Evolutionary conservation across 2,888 invertebrate species (phyloP), one percentile per base, ranked within the genome.

Genomic region (Osedax frankpressi): DNA sequence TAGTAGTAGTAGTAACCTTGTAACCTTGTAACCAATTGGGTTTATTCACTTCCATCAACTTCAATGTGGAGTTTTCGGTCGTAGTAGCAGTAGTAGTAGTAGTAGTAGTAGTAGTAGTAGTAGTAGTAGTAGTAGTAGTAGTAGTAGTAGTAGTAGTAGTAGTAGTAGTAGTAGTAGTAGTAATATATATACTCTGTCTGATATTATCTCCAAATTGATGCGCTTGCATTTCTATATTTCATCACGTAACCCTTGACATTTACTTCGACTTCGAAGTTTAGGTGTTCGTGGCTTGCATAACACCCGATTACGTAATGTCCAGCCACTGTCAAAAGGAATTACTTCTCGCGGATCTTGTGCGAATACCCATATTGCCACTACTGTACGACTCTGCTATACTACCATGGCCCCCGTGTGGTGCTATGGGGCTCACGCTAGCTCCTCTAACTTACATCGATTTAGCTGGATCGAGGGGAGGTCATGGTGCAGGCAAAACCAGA

Each of bases 351-450:
- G 86, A 86, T 77, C 78, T 85, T 44, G 77, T 86, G 29, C 79
- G 82, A 26, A 85, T 85, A 77, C 85, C 86, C n/a, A 84, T 86
- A 74, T 81, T 86, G 29, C 86, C 86, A 6, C 81, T 86, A 19
- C 81, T 86, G 81, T 78, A 85, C 73, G 83, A 84, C 63, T 78
- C 79, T 30, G 82, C 84, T 11, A n/a, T n/a, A n/a, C n/a, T n/a
- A n/a, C 78, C 82, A 6, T 86, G 86, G 86, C 86, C 86, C 1
- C 86, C 86, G n/a, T 84, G 83, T 27, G 86, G 86, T 28, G 82
- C 83, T 26, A 81, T 86, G 82, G 82, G 84, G 6, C 80, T 86
- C 27, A 81, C 85, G 27, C 81, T 86, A 72, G 81, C 84, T 71
- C 84, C 84, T 69, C 81, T 85, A 14, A 81, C 85, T 73, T 86